Percentiles rank a stretch among this genome's conserved stretches.
Evolutionary conservation across 2,888 invertebrate genomes (phyloP).

Genomic region (Lottia gigantea): DNA sequence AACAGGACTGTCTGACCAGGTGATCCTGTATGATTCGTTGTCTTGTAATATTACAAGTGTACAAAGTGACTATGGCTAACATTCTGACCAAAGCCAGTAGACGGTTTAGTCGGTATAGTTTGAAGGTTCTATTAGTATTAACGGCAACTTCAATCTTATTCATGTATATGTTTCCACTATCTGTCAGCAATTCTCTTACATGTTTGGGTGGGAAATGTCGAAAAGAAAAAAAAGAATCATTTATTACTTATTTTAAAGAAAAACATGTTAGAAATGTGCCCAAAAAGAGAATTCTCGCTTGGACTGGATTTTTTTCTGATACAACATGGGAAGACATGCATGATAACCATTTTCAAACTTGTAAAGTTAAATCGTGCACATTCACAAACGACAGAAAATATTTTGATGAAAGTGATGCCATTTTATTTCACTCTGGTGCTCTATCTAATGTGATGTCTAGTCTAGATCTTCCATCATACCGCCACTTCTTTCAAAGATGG

Average conservation of each 20-base stretch:
- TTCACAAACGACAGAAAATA: constrained; percentile 38
- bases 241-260: not conserved
- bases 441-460: constrained; percentile 38
- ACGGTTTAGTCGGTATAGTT: too few species aligned
- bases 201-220: not conserved
- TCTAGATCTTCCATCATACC: constrained; percentile 19
- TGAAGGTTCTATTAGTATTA: too few species aligned
- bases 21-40: too few species aligned
- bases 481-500: constrained; percentile 45
- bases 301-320: constrained; percentile 37
- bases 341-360: constrained; percentile 30
- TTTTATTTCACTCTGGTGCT: constrained; percentile 41
- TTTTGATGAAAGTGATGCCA: constrained; percentile 41
- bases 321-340: constrained; percentile 33
- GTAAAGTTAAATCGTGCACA: constrained; percentile 30
- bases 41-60: too few species aligned
- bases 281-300: constrained; percentile 32
- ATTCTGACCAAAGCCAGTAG: too few species aligned
- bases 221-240: not conserved
- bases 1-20: too few species aligned
- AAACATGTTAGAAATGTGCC: not conserved
- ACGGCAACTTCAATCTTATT: too few species aligned
- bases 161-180: too few species aligned
- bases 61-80: too few species aligned
- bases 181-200: too few species aligned